Conservation (phyloP, 2,113 vertebrate genomes). For the Tinamus guttatus region DNA sequence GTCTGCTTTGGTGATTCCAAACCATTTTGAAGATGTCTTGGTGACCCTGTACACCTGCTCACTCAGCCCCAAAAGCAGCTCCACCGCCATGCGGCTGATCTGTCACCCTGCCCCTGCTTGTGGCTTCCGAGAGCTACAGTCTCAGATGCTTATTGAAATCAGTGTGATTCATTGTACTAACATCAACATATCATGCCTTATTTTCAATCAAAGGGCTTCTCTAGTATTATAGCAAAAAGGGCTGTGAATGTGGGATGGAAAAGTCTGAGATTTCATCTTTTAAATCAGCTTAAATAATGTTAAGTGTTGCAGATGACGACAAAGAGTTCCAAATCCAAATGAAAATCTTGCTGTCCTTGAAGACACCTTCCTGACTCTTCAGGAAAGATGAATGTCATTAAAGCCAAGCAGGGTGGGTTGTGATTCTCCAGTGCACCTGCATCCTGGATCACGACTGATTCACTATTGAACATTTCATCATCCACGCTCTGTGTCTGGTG, state of each 20-base stretch:
- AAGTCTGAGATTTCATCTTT: neutral
- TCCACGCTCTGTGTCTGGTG: neutral
- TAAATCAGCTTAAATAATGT: neutral
- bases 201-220: neutral
- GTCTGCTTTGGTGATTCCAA: neutral
- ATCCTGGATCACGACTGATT: neutral
- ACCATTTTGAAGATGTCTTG: neutral
- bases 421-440: neutral
- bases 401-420: neutral
- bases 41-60: fast-evolving
- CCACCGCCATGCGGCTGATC: neutral
- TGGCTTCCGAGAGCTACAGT: neutral
- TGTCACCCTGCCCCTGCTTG: neutral
- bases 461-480: neutral
- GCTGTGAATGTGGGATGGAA: neutral
- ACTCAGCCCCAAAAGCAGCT: neutral
- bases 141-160: neutral
- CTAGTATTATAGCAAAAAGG: neutral
- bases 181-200: neutral
- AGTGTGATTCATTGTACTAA: neutral
- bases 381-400: neutral
- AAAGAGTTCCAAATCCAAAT: neutral
- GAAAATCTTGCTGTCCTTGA: neutral
- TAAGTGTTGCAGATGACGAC: neutral
- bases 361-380: neutral